Percentiles rank a stretch among this genome's conserved stretches.
Evolutionary conservation across 2,888 invertebrate genomes (phyloP).

Genomic region (Stenurella melanura): DNA sequence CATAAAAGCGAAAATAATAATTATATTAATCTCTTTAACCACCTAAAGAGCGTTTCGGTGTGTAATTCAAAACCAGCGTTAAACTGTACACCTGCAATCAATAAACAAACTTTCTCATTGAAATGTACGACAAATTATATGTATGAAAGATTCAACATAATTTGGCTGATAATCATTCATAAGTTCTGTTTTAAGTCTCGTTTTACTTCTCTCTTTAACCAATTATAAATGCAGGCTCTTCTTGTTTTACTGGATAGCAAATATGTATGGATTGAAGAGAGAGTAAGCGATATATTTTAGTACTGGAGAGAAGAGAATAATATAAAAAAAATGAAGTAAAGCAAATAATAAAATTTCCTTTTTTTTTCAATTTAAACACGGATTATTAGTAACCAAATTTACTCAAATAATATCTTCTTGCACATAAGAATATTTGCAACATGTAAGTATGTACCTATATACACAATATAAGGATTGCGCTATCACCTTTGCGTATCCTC

Average conservation of each 20-base stretch:
- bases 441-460: too few relatives aligned
- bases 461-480: too few relatives aligned
- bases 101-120: conserved; percentile 63
- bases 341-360: too few relatives aligned
- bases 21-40: conserved; percentile 45
- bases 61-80: conserved; percentile 50
- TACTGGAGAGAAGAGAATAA: conserved; percentile 13
- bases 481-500: too few relatives aligned
- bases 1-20: conserved; percentile 39
- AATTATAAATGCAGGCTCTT: neutral
- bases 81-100: conserved; percentile 60
- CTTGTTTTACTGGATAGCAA: neutral
- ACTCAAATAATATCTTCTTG: too few relatives aligned
- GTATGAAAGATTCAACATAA: conserved; percentile 54
- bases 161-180: conserved; percentile 55
- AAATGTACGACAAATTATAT: conserved; percentile 55
- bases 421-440: too few relatives aligned
- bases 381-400: too few relatives aligned
- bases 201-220: conserved; percentile 7
- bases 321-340: neutral
- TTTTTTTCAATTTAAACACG: too few relatives aligned
- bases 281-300: conserved; percentile 8
- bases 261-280: neutral
- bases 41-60: conserved; percentile 43
- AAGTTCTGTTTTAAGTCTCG: conserved; percentile 48